A percentile compares a stretch with the other conserved stretches of the same genome.
Conservation (phyloP, 1,140 invertebrate species). For the Maconellicoccus hirsutus region DNA sequence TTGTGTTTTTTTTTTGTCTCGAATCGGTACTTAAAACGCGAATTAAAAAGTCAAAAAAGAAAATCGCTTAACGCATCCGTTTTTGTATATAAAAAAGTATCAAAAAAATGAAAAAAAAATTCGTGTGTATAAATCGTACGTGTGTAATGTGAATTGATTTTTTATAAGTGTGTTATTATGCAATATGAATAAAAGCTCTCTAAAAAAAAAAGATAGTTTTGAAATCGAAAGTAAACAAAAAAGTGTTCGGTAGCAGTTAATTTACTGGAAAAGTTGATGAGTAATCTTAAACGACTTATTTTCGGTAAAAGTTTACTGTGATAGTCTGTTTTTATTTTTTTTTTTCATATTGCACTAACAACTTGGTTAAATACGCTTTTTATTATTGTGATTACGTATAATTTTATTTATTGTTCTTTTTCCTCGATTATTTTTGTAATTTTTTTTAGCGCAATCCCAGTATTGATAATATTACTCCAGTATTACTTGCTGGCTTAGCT, state of each 20-base stretch:
- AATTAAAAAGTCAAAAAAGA: no score
- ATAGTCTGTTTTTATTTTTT: conserved; percentile 17
- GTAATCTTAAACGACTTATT: not conserved
- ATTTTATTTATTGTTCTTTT: conserved; percentile 20
- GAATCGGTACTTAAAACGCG: not conserved
- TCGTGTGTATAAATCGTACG: no score
- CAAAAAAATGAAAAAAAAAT: no score
- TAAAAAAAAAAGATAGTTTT: not conserved
- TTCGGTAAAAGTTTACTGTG: conserved; percentile 13
- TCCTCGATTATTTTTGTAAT: not conserved
- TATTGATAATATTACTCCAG: conserved; percentile 21
- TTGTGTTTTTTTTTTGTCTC: not conserved
- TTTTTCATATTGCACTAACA: conserved; percentile 18
- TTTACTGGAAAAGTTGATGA: no score
- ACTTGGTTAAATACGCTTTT: conserved; percentile 14
- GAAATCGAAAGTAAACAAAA: not conserved
- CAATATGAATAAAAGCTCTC: not conserved
- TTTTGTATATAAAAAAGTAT: no score
- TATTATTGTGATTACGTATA: conserved; percentile 18
- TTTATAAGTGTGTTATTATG: not conserved
- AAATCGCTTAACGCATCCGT: no score
- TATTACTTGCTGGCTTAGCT: conserved; percentile 14
- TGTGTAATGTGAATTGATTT: not conserved
- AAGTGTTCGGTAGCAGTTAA: not conserved
- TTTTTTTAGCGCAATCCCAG: conserved; percentile 17